phyloP scores from a whole-genome alignment of 1,140 invertebrate species.

The Zaprionus inermis region DNA sequence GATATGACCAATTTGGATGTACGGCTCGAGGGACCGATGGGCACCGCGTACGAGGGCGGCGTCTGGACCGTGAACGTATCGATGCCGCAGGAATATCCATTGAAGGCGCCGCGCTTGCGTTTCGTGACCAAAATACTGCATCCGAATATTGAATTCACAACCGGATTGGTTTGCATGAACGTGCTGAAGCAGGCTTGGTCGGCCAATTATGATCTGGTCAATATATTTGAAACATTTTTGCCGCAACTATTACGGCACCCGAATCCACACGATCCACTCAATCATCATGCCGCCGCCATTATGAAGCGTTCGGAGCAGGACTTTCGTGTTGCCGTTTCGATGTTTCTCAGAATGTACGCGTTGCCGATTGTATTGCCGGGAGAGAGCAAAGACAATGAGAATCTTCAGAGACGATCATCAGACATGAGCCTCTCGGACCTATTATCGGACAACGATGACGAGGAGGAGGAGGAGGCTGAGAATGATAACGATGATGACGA shows the following conservation, averaged over 20 bases:
- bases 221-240: slow-evolving; percentile 99
- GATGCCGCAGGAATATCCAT: slow-evolving; percentile 99
- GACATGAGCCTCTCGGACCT: slow-evolving; percentile 65
- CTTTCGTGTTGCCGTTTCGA: slow-evolving; percentile 98
- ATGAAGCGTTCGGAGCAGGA: slow-evolving; percentile 99
- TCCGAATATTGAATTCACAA: slow-evolving; percentile 99
- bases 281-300: slow-evolving; percentile 99
- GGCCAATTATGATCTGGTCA: slow-evolving; percentile 97
- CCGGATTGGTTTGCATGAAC: slow-evolving; percentile 99
- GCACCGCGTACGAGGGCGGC: slow-evolving; percentile 99
- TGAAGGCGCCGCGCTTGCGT: slow-evolving; percentile 99
- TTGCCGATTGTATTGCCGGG: slow-evolving; percentile 78
- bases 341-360: slow-evolving; percentile 98
- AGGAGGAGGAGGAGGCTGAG: slow-evolving; percentile 16
- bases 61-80: slow-evolving; percentile 99
- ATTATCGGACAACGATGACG: slow-evolving; percentile 51
- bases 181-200: slow-evolving; percentile 99
- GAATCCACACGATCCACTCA: slow-evolving; percentile 98
- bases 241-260: slow-evolving; percentile 99
- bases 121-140: slow-evolving; percentile 99
- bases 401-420: slow-evolving; percentile 62
- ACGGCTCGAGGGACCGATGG: slow-evolving; percentile 98
- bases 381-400: slow-evolving; percentile 15
- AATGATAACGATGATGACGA: slow-evolving; percentile 37
- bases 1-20: slow-evolving; percentile 99